phyloP scores from a whole-genome alignment of 2,113 vertebrate genomes.

The Uria lomvia region DNA sequence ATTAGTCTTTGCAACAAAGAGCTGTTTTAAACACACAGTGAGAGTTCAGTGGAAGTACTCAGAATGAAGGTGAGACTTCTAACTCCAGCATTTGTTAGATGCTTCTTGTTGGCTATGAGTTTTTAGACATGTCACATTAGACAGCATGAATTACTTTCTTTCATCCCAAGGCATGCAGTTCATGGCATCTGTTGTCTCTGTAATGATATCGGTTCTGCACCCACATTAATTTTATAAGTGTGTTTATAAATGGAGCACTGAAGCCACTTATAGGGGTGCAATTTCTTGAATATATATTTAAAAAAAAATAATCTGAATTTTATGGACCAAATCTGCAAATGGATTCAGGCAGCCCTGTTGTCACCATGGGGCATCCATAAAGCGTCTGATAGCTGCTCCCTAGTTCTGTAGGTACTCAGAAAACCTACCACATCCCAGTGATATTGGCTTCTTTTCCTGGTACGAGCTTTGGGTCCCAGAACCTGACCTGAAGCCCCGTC shows the following conservation, averaged over 20 bases:
- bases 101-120: neutral
- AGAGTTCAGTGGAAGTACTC: neutral
- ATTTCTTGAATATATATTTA: neutral
- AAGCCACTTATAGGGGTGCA: neutral
- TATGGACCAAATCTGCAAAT: neutral
- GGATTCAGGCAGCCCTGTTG: neutral
- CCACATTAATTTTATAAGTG: neutral
- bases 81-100: neutral
- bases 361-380: neutral
- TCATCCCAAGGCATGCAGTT: neutral
- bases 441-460: neutral
- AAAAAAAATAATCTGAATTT: neutral
- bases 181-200: neutral
- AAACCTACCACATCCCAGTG: neutral
- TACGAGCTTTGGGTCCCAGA: neutral
- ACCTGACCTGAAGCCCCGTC: neutral
- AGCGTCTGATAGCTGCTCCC: neutral
- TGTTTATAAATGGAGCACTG: neutral
- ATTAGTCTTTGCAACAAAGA: neutral
- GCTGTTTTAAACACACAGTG: neutral
- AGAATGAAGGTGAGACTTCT: neutral
- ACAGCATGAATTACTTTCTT: neutral
- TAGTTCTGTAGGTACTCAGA: neutral
- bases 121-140: neutral
- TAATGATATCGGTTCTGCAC: neutral